Base-by-base conservation (phyloP, 2,797 vertebrate genomes). In the Anniella stebbinsi region DNA sequence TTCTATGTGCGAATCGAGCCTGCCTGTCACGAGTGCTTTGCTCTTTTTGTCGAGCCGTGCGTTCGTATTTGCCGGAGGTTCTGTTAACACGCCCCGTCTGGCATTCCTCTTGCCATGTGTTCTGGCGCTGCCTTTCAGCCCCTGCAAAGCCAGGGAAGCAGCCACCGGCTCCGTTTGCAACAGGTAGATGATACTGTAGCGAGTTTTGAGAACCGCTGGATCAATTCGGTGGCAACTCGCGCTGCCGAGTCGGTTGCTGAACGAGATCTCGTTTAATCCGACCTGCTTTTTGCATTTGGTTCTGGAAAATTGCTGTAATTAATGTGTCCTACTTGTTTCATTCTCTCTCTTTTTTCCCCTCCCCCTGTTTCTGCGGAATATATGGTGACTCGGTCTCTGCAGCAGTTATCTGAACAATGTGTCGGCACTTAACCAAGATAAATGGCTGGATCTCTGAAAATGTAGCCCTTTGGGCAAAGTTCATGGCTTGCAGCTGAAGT, bases 261-360 rank as follows among this genome's bases (percentile, higher is more conserved):
- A 13, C 7, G 73, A 41, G 60, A 67, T 67, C 81, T 67, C 15
- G 15, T 77, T 45, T 41, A 48, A 9, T 36, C 72, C 75, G 67
- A 15, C 60, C 41, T 36, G 21, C 18, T 67, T 78, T 69, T 69
- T 48, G 25, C 63, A 67, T 45, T 69, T 17, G 38, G 38, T 84
- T 84, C 82, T 84, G 81, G 60, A 83, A 83, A 83, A 83, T 67
- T 83, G 60, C 81, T 83, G 63, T 21, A 84, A 84, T 84, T 69
- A 84, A 33, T 21, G 38, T 69, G 80, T 83, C 80, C 81, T 45
- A 41, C 80, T 60, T 66, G 30, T 72, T 51, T n/a, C 30, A 6
- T 9, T 10, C 33, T 12, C 15, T 23, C 36, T 21, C 25, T 41
- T 10, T 70, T 30, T 30, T 36, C 30, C 36, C 13, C 25, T 2